These are phyloP conservation scores for Hypena proboscidalis DNA, from an alignment of 2,888 invertebrate species.

Conservation along the genomic window DNA sequence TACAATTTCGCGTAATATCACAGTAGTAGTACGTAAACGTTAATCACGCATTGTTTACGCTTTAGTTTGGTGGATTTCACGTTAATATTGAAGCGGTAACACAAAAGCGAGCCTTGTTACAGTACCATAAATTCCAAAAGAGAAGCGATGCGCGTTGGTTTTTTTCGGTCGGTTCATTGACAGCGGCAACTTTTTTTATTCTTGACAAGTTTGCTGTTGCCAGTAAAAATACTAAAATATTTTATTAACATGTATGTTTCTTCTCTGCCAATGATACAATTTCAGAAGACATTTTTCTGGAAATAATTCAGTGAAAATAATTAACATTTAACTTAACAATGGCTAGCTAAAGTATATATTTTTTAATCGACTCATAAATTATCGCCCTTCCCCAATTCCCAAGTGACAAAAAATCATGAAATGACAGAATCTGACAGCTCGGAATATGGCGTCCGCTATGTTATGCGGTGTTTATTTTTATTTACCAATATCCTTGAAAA, in stretches of 20 bases:
- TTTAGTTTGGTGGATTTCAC: constrained; percentile 68
- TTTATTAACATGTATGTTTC: too few relatives aligned
- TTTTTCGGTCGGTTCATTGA: constrained; percentile 79
- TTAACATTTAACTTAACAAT: too few relatives aligned
- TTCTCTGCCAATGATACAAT: too few relatives aligned
- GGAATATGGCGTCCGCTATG: constrained; percentile 44
- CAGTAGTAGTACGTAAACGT: constrained; percentile 50
- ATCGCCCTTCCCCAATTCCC: too few relatives aligned
- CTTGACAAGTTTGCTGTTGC: constrained; percentile 64
- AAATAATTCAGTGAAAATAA: too few relatives aligned
- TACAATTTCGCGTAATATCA: constrained; percentile 54
- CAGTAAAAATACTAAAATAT: constrained; percentile 38
- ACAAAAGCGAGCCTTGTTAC: constrained; percentile 85
- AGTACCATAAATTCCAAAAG: constrained; percentile 85
- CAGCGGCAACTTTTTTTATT: constrained; percentile 70
- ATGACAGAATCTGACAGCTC: constrained; percentile 28
- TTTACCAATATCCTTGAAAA: constrained; percentile 36
- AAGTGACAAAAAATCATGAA: too few relatives aligned
- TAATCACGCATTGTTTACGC: constrained; percentile 77
- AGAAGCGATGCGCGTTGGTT: constrained; percentile 83
- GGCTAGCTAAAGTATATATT: too few relatives aligned
- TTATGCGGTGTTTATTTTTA: constrained; percentile 45
- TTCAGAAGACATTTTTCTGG: too few relatives aligned
- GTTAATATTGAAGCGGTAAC: constrained; percentile 65
- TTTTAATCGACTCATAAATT: too few relatives aligned